phyloP scores from a whole-genome alignment of 1,140 invertebrate species.

The Drosophila bipectinata region DNA sequence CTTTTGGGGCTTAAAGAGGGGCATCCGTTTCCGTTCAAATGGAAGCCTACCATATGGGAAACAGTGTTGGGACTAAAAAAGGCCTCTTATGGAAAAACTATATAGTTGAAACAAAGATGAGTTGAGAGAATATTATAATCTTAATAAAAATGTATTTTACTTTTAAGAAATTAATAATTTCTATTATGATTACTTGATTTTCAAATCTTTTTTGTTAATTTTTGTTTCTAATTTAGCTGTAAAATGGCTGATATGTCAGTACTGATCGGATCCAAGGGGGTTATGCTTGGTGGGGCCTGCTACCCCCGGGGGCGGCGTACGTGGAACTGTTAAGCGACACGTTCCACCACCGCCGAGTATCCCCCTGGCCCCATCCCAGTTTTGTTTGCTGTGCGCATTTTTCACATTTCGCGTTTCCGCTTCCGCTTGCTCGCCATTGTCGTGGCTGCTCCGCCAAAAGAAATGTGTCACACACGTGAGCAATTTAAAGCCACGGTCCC shows the following conservation, averaged over 20 bases:
- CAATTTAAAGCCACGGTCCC: slow-evolving; percentile 65
- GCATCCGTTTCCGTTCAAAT: slow-evolving; percentile 2
- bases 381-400: slow-evolving; percentile 70
- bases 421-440: slow-evolving; percentile 61
- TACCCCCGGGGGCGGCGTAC: slow-evolving; percentile 46
- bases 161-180: too few relatives aligned
- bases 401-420: slow-evolving; percentile 70
- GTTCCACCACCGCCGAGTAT: slow-evolving; percentile 15
- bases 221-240: neutral
- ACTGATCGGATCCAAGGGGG: neutral
- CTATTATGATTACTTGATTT: too few relatives aligned
- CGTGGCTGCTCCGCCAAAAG: slow-evolving; percentile 34
- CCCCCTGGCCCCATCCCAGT: slow-evolving; percentile 1
- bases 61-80: slow-evolving; percentile 3
- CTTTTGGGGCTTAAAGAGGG: slow-evolving; percentile 46
- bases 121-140: too few relatives aligned
- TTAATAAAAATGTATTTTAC: too few relatives aligned
- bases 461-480: slow-evolving; percentile 82
- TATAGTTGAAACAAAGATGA: neutral
- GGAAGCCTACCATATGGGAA: neutral
- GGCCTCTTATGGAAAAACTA: neutral
- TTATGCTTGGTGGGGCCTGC: slow-evolving; percentile 1
- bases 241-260: neutral
- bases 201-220: neutral
- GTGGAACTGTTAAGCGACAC: slow-evolving; percentile 70